Evolutionary conservation across 37 sponge, comb jelly and placozoan species (phyloP).

Genomic region (Tethya wilhelma): DNA sequence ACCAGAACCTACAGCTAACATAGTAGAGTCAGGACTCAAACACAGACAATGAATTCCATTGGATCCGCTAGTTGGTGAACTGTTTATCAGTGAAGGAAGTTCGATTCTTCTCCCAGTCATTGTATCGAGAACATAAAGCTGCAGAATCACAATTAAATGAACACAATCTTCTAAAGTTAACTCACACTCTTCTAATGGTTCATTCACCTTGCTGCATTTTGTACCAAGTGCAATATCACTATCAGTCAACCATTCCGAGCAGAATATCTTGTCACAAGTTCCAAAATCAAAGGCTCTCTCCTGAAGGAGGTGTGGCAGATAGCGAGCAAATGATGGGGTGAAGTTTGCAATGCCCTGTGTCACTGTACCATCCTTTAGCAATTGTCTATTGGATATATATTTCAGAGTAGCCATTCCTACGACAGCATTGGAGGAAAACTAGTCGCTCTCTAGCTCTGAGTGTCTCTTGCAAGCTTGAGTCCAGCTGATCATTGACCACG

Average conservation of each 20-base stretch:
- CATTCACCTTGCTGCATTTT: conserved; percentile 79
- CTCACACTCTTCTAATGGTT: background rate
- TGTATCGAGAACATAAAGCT: conserved; percentile 45
- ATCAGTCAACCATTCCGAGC: conserved; percentile 81
- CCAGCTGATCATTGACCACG: conserved; percentile 1
- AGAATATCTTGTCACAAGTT: conserved; percentile 80
- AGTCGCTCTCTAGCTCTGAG: background rate
- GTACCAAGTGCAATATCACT: conserved; percentile 67
- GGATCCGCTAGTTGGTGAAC: background rate
- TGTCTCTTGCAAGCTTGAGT: background rate
- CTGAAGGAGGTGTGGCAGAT: conserved; percentile 47
- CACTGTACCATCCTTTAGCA: too few species aligned
- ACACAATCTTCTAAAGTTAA: background rate
- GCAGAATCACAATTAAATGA: too few species aligned
- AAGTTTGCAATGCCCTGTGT: too few species aligned
- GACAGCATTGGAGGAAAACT: too few species aligned
- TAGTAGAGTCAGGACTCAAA: conserved; percentile 26
- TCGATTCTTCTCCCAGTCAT: conserved; percentile 13
- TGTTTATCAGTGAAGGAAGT: conserved; percentile 30
- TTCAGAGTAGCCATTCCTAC: too few species aligned
- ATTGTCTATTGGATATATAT: too few species aligned
- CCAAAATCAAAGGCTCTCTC: conserved; percentile 59
- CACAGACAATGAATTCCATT: conserved; percentile 77
- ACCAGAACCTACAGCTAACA: conserved; percentile 74
- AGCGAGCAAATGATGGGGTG: conserved; percentile 15